Base-by-base conservation (phyloP, 2,113 vertebrate species). In the Siphamia tubifer region DNA sequence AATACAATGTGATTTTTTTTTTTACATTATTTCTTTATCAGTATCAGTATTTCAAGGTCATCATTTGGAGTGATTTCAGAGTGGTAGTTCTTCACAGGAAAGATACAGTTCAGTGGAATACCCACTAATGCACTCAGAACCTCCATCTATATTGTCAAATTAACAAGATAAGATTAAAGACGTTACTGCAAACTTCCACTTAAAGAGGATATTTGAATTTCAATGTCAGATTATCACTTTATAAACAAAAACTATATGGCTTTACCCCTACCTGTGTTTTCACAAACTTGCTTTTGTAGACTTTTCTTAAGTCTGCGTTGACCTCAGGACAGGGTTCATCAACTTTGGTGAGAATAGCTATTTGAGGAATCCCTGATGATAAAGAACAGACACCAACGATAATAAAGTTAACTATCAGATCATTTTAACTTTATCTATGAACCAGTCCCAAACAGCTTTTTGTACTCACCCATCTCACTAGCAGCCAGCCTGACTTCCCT, bases 281-380 rank as follows among this genome's bases (percentile, higher is more conserved):
- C 28, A 84, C 45, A 24, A 10, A 8, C 1, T 2, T 45, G 47
- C 74, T 81, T 32, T 10, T 56, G 7, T 71, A 74, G 2, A 61
- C 32, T 8, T 74, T 56, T 8, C 1, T 16, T 6, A 70, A 2
- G 16, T 71, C 1, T 2, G 0, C n/a, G 2, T 6, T 0, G 4
- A 43, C 52, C 28, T 63, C n/a, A n/a, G n/a, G n/a, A n/a, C n/a
- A n/a, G n/a, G n/a, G n/a, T n/a, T n/a, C 31, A 73, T 83, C 81
- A 30, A 60, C 48, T 57, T 67, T 77, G 40, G 81, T 84, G 32
- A 84, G 44, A 45, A 84, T 54, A 4, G 30, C 34, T 60, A 84
- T 1, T 28, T 77, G 60, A 3, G 77, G 68, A 63, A 80, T 74
- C 0, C 11, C 73, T 84, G 67, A 8, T 1, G 1, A 57, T 34